Evolutionary conservation across 2,888 invertebrate genomes (phyloP).

Genomic region (Crioceris asparagi): DNA sequence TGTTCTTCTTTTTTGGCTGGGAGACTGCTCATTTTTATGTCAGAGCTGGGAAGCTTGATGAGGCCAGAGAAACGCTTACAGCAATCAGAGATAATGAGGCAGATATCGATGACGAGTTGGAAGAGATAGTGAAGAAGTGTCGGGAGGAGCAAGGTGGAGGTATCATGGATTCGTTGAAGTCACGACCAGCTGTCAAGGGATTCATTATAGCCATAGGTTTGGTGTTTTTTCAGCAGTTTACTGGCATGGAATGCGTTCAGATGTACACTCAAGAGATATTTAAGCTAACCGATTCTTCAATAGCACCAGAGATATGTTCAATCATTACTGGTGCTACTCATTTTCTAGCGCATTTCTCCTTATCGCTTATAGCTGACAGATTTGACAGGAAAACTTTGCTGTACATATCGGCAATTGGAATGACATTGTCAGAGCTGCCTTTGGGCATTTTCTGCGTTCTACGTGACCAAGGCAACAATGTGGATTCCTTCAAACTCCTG

Average conservation of each 20-base stretch:
- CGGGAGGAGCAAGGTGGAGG: slow-evolving; percentile 4
- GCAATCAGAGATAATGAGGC: slow-evolving; percentile 50
- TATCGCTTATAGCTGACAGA: slow-evolving; percentile 65
- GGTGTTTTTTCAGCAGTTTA: slow-evolving; percentile 72
- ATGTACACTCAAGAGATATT: slow-evolving; percentile 69
- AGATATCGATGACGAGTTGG: slow-evolving; percentile 7
- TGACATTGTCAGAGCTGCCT: slow-evolving; percentile 38
- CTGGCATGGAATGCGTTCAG: slow-evolving; percentile 69
- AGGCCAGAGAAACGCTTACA: slow-evolving; percentile 54
- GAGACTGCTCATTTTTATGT: slow-evolving; percentile 70
- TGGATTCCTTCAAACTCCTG: slow-evolving; percentile 47
- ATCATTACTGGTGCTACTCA: slow-evolving; percentile 70
- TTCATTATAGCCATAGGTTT: slow-evolving; percentile 61
- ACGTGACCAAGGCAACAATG: neutral
- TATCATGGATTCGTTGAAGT: slow-evolving; percentile 35
- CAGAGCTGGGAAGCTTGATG: slow-evolving; percentile 44
- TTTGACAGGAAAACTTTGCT: slow-evolving; percentile 64
- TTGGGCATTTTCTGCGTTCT: slow-evolving; percentile 38
- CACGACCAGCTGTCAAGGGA: slow-evolving; percentile 62
- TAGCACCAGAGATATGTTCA: slow-evolving; percentile 50
- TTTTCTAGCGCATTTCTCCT: slow-evolving; percentile 59
- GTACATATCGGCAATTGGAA: slow-evolving; percentile 57
- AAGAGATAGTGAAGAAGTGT: slow-evolving; percentile 4
- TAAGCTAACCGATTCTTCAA: slow-evolving; percentile 48
- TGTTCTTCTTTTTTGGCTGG: slow-evolving; percentile 64